phyloP scores from a whole-genome alignment of 1,140 invertebrate genomes.

The Uloborus diversus region DNA sequence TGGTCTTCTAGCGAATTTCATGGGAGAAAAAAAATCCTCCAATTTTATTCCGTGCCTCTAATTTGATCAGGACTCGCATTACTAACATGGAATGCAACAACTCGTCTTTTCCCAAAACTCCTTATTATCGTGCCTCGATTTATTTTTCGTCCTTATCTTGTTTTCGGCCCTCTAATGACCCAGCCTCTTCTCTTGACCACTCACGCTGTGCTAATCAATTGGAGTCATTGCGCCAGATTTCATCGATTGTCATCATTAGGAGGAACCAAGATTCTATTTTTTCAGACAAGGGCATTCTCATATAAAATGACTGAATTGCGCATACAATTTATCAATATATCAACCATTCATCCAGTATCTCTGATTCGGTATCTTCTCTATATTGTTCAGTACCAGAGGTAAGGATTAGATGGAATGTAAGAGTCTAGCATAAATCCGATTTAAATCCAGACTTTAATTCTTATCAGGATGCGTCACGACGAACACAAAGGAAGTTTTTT shows the following conservation, averaged over 20 bases:
- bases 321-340: too few species aligned
- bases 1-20: constrained; percentile 49
- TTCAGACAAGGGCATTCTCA: too few species aligned
- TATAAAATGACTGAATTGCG: too few species aligned
- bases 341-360: too few species aligned
- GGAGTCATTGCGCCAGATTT: constrained; percentile 37
- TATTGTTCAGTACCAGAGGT: too few species aligned
- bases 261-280: too few species aligned
- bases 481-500: too few species aligned
- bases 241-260: constrained; percentile 48
- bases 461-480: too few species aligned
- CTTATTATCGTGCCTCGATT: constrained; percentile 47
- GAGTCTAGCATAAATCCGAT: too few species aligned
- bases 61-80: constrained; percentile 55
- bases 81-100: constrained; percentile 54
- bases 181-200: constrained; percentile 46
- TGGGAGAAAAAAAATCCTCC: constrained; percentile 6
- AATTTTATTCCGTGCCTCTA: constrained; percentile 41
- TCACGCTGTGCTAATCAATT: constrained; percentile 50
- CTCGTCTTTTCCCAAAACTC: constrained; percentile 54
- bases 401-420: too few species aligned
- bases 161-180: constrained; percentile 45
- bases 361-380: too few species aligned
- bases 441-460: too few species aligned
- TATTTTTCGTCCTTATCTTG: constrained; percentile 26